Evolutionary conservation across 2,113 vertebrate species (phyloP), one percentile per base, ranked within the genome.

Genomic region (Cheirogaleus medius): DNA sequence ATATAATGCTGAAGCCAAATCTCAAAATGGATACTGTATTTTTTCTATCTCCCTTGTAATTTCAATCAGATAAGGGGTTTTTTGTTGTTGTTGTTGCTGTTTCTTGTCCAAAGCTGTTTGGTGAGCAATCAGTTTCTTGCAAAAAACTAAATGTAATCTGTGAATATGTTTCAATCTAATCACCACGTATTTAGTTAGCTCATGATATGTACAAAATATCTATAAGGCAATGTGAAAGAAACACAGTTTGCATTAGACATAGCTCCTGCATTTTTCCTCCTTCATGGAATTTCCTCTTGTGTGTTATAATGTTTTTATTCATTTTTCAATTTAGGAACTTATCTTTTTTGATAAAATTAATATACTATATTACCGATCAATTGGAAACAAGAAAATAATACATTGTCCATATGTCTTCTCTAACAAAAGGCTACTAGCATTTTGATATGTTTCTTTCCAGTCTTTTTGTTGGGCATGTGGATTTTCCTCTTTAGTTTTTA

Each of bases 41-140:
- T 97, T 94, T 91, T 80, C 83, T 76, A 63, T 97, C 56, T 95
- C 56, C 89, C 91, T 94, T 97, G 87, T 95, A 97, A 98, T 98
- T 97, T 97, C 91, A 96, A 93, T 97, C 86, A 91, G 96, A 93
- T 97, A 97, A 90, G 95, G 95, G 63, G 49, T 94, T 95, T 93
- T 81, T 97, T 93, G 74, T 52, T 52, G 44, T 52, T 52, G 52
- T 54, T 15, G 49, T 54, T 54, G 49, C 18, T 54, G 52, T 97
- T 92, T 97, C 68, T 95, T 97, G 91, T 95, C 56, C 52, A 90
- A 54, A 91, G 66, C 42, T 76, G 13, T 90, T 87, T 58, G 13
- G 34, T 60, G 39, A 94, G 44, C 77, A 56, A 83, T 92, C 56
- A 71, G 52, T 93, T 90, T 96, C 56, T 94, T 93, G 82, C 64